Base-by-base conservation (phyloP, 1,140 invertebrate species). In the Sminthurides bifidus region DNA sequence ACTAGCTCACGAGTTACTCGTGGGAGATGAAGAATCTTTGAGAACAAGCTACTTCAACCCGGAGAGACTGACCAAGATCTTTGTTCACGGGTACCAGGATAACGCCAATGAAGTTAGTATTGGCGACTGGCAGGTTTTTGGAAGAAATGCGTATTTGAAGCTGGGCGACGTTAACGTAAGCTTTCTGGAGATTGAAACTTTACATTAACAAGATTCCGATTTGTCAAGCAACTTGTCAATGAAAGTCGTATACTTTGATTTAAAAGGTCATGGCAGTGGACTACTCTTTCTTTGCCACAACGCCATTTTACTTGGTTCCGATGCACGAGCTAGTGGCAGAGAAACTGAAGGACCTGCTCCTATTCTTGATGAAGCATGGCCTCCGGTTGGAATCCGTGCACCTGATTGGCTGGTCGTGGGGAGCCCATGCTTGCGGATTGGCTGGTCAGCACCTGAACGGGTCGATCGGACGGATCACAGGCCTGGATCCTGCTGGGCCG, bases 11-110 rank as follows among this genome's bases (percentile, higher is more conserved):
- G 62, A 64, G 45, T 41, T 64, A 6, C 52, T 52, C 26, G 54
- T 37, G 31, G 41, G 54, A 12, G 50, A 64, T 43, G 19, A 45
- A 2, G 56, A 58, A 15, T 60, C 62, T 0, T 21, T 64, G 26
- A 33, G 24, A n/a, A 52, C 48, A 3, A 64, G 62, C 29, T 60
- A 58, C 43, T 64, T 64, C 45, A 45, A 64, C 19, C 19, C 52
- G 10, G 35, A 10, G 8, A 40, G 58, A 4, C 31, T 60, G 2
- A 64, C 62, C 2, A 64, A 64, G 45, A 53, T 64, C 24, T 41
- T 60, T 1, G 60, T 64, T 40, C 62, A 64, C 43, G 62, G 62
- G 2, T 64, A 50, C 26, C 50, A 50, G 8, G 62, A 60, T 27
- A 51, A 48, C 6, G 62, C 62, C 3, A 57, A 56, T 2, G 62